Evolutionary conservation across 2,797 vertebrate species (phyloP), one percentile per base, ranked within the genome.

Genomic region (Typhlichthys subterraneus): DNA sequence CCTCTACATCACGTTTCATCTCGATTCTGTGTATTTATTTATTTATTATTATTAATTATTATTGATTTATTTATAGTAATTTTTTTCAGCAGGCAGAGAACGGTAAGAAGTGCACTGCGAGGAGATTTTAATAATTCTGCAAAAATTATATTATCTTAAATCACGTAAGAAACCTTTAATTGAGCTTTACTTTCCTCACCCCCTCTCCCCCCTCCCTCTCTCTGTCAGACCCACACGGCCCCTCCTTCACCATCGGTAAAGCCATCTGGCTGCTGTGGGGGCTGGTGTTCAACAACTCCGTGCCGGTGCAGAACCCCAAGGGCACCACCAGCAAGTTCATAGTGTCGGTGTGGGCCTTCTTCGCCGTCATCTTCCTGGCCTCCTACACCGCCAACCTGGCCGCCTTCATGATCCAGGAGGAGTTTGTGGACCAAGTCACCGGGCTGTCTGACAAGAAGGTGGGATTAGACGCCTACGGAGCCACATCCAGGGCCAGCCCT

Each of bases 311-410:
- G 88, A 99, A 99, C 72, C 97, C 97, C 0, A 96, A 94, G 76
- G 97, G 97, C 5, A 99, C 97, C 0, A 99, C 97, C 59, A 99
- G 97, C 84, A 99, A 99, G 90, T 96, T 99, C 87, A 99, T 99
- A 69, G 97, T 99, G 46, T 99, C 97, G 0, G 96, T 99, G 47
- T 99, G 97, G 97, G 97, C 97, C 76, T 99, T 99, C 93, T 99
- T 99, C 4, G 97, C 97, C 0, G 97, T 99, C 84, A 99, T 99
- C 67, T 99, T 99, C 87, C 89, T 99, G 89, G 97, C 97, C 83
- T 99, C 97, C 74, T 99, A 99, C 84, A 99, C 97, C 61, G 97
- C 97, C 88, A 99, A 99, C 81, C 87, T 99, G 91, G 97, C 97
- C 0, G 97, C 97, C 65, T 99, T 99, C 87, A 99, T 99, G 97